Evolutionary conservation across 1,140 invertebrate genomes (phyloP).

Genomic region (Drosophila nasuta): DNA sequence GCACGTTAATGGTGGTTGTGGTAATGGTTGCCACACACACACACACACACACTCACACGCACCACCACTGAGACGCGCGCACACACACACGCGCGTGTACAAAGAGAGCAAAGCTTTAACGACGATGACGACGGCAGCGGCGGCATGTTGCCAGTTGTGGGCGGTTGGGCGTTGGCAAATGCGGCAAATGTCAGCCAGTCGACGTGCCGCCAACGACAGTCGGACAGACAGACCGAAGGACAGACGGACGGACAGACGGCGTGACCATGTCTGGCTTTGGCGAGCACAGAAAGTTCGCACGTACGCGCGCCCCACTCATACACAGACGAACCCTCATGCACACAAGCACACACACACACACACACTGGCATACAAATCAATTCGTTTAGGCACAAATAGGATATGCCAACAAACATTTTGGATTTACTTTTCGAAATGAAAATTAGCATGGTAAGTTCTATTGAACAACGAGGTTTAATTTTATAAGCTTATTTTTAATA

Average conservation of each 20-base stretch:
- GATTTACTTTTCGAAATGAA: neutral
- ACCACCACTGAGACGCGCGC: constrained; percentile 42
- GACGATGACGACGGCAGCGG: constrained; percentile 48
- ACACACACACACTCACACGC: constrained; percentile 54
- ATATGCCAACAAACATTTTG: constrained; percentile 66
- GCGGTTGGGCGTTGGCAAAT: constrained; percentile 70
- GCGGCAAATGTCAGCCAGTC: constrained; percentile 81
- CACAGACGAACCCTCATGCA: constrained; percentile 41
- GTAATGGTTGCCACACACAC: constrained; percentile 83
- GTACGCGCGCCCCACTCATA: constrained; percentile 57
- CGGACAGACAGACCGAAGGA: constrained; percentile 58
- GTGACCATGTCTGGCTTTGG: constrained; percentile 82
- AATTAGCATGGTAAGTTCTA: neutral
- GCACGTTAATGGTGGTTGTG: constrained; percentile 82
- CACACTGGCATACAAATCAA: constrained; percentile 76
- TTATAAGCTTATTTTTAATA: too few species aligned
- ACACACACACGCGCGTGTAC: constrained; percentile 30
- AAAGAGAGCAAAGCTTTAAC: constrained; percentile 53
- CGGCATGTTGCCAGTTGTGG: constrained; percentile 70
- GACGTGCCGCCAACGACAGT: constrained; percentile 73
- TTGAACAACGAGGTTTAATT: neutral
- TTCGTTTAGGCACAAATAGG: constrained; percentile 80
- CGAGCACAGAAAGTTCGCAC: constrained; percentile 73
- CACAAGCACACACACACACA: constrained; percentile 40
- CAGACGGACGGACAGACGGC: constrained; percentile 68